phyloP scores from a whole-genome alignment of 2,888 invertebrate genomes.

The Tachina fera region DNA sequence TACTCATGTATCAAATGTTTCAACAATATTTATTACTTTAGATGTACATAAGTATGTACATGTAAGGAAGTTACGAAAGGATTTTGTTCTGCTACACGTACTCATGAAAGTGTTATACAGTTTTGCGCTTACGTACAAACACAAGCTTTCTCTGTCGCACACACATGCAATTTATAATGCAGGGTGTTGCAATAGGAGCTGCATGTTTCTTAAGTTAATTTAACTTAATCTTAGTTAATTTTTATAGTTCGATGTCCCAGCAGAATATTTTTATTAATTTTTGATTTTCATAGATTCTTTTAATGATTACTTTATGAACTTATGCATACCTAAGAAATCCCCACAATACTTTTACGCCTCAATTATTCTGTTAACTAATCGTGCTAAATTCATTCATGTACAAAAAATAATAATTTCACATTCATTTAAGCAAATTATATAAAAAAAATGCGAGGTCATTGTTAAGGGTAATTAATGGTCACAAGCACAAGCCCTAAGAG shows the following conservation, averaged over 20 bases:
- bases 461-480: conserved; percentile 55
- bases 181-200: conserved; percentile 19
- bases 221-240: too few species aligned
- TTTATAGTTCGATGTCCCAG: background rate
- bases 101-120: too few species aligned
- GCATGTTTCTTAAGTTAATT: background rate
- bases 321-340: background rate
- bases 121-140: background rate
- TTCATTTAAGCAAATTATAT: conserved; percentile 26
- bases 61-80: background rate
- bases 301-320: background rate
- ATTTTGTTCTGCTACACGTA: background rate
- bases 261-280: background rate
- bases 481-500: conserved; percentile 10
- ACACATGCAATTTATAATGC: background rate
- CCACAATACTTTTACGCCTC: background rate
- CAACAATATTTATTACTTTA: conserved; percentile 18
- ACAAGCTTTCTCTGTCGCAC: too few species aligned
- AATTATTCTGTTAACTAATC: conserved; percentile 1
- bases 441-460: conserved; percentile 50
- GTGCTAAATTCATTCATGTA: conserved; percentile 9
- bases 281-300: background rate
- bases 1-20: conserved; percentile 22
- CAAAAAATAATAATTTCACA: conserved; percentile 29
- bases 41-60: background rate